Evolutionary conservation across 2,113 vertebrate genomes (phyloP), one percentile per base, ranked within the genome.

Genomic region (Camelus dromedarius): DNA sequence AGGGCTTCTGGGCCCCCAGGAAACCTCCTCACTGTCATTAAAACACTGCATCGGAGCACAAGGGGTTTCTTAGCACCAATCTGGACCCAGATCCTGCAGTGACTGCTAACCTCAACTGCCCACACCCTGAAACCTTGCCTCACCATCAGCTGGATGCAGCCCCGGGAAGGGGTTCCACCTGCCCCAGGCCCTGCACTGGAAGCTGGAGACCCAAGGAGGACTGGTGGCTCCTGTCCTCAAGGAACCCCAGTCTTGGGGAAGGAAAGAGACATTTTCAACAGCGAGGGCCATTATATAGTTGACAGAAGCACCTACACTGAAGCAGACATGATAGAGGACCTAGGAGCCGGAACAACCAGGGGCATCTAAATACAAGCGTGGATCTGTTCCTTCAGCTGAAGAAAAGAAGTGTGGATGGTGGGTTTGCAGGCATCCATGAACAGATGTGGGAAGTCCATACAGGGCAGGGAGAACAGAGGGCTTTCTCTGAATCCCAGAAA

Each of bases 101-200:
- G 6, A 11, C 42, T n/a, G 52, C 52, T 18, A 6, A 16, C 60
- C 28, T 30, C 28, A 1, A 2, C 20, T 3, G 56, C 15, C 22
- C 32, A 2, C 67, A 1, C 13, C 9, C 48, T 16, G 75, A 28
- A 16, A 1, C 69, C 38, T 19, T 9, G 15, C 19, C 60, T 30
- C 14, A 1, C 60, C 0, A 1, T 8, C 3, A 8, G 26, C 84
- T 13, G 8, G 18, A n/a, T 0, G 1, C 3, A 0, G 72, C 22
- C 58, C 50, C 0, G 1, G 38, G 20, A n/a, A 28, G 18, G 15
- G 14, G 1, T 35, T n/a, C 8, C 30, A 30, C 28, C 64, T 56
- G 32, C 56, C 75, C 7, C n/a, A 54, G 52, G 42, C 9, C 73
- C 67, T 8, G n/a, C 0, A 0, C 42, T 66, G 18, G 42, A 66